A percentile compares a stretch with the other conserved stretches of the same genome.
These are phyloP conservation scores for Argyra leucocephala DNA, from an alignment of 2,888 invertebrate genomes.

Conservation along the genomic window DNA sequence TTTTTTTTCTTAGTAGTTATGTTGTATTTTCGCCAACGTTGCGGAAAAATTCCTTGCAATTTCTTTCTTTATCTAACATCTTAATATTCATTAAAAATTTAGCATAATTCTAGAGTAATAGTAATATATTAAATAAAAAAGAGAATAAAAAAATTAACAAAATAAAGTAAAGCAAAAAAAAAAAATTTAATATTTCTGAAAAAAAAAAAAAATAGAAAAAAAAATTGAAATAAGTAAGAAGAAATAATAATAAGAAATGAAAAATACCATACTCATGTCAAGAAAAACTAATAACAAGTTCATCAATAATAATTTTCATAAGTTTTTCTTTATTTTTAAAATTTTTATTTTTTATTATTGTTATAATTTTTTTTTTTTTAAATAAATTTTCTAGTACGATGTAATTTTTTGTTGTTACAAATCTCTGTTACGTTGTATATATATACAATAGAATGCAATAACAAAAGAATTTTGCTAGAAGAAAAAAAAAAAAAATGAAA, in stretches of 20 bases:
- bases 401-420: neutral
- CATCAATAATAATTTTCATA: neutral
- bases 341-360: neutral
- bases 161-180: no score
- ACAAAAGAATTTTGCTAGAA: neutral
- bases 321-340: neutral
- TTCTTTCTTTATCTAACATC: neutral
- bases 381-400: neutral
- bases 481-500: neutral
- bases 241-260: neutral
- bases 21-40: neutral
- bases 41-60: neutral
- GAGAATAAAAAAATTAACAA: no score
- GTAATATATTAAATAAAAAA: neutral
- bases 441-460: neutral
- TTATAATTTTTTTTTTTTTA: neutral
- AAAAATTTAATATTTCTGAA: no score
- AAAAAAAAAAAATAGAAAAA: no score
- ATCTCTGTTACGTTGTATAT: neutral
- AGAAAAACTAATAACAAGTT: neutral
- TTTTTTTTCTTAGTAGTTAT: no score
- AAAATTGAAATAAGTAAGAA: neutral
- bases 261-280: neutral
- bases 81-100: constrained; percentile 1
- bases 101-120: neutral